Base-by-base conservation (phyloP, 2,113 vertebrate genomes). In the Condylura cristata region DNA sequence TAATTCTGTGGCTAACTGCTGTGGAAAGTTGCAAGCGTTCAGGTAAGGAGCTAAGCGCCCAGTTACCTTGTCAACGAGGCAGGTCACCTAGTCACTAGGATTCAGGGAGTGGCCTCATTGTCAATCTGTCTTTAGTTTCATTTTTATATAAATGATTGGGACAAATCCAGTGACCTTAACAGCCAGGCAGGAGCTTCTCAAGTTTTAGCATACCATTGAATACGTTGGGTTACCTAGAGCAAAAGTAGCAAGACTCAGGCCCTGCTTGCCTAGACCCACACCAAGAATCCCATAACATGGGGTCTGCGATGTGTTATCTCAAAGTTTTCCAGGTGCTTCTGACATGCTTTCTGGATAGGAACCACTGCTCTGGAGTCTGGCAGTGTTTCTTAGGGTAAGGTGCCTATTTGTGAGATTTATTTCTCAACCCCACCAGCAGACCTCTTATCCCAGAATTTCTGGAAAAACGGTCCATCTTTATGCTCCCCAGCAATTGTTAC, bases 321-420 rank as follows among this genome's bases (percentile, higher is more conserved):
- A 51, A 13, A 76, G 24, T 94, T 93, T 95, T 92, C 46, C 22
- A 48, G 30, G 30, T 78, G 46, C 24, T 90, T 75, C 37, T 81
- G 24, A 10, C 93, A 37, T 78, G 60, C 48, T 95, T 95, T 87
- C 68, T 82, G 32, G 41, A 39, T 81, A 83, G 85, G 53, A 92
- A 81, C 18, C 41, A 85, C 11, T 84, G 61, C 53, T 81, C 0
- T 93, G 56, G 63, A 65, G 28, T 74, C 58, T 76, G 39, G 12
- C 66, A 93, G 68, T 71, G 51, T 90, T 92, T 94, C 75, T 74
- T 58, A 94, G 88, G 89, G 28, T 46, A 48, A n/a, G 22, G 4
- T 14, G 61, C 5, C 39, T 86, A 41, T 89, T 65, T 95, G 80
- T 78, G 71, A 91, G 81, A 13, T 18, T 6, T 56, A 63, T 95